Evolutionary conservation across 2,113 vertebrate genomes (phyloP).

Genomic region (Sarotherodon lohbergeri): DNA sequence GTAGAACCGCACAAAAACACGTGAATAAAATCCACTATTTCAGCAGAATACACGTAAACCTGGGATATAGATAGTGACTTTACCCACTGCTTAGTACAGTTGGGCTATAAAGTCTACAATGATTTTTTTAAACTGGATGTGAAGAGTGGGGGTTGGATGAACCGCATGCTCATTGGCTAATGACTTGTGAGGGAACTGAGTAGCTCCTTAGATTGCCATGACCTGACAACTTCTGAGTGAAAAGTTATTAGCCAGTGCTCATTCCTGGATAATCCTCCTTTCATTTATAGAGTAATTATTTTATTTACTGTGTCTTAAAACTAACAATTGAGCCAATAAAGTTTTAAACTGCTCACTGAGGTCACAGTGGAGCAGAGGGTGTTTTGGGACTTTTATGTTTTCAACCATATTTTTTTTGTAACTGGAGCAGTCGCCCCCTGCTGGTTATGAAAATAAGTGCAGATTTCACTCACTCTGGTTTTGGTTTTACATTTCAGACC

Average conservation of each 20-base stretch:
- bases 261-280: not conserved
- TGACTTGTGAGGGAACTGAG: not conserved
- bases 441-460: not conserved
- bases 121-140: not conserved
- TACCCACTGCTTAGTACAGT: not conserved
- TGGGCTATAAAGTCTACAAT: not conserved
- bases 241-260: not conserved
- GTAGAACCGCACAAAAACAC: not conserved
- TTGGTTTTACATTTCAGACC: not conserved
- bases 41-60: not conserved
- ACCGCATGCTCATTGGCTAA: not conserved
- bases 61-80: not conserved
- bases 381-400: not conserved
- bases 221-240: not conserved
- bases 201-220: not conserved
- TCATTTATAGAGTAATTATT: not conserved
- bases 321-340: accelerated
- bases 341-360: not conserved
- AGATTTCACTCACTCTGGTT: not conserved
- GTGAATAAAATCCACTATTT: not conserved
- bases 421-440: not conserved
- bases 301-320: not conserved
- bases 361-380: not conserved
- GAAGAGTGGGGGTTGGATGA: not conserved
- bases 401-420: not conserved